Evolutionary conservation across 2,113 vertebrate genomes (phyloP).

Genomic region (Pedionomus torquatus): DNA sequence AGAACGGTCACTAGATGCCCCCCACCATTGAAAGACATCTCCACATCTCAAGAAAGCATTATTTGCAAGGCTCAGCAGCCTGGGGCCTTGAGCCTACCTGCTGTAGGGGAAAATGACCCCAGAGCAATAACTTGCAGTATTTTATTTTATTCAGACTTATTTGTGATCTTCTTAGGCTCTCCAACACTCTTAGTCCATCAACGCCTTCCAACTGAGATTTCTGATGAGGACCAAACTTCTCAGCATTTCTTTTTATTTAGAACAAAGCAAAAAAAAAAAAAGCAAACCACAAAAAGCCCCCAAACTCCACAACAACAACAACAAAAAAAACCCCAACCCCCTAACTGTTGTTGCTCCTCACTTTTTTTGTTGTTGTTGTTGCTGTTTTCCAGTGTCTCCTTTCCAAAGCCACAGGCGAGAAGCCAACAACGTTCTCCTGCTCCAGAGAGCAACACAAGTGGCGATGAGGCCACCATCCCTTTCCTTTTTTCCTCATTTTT

Average conservation of each 20-base stretch:
- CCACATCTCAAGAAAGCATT: not conserved
- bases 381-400: not conserved
- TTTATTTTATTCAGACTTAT: not conserved
- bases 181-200: not conserved
- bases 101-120: not conserved
- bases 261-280: not conserved
- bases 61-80: too few species aligned
- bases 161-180: not conserved
- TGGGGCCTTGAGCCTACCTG: not conserved
- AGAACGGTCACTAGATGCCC: accelerated
- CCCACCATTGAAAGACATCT: too few species aligned
- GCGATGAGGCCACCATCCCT: not conserved
- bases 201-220: not conserved
- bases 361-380: not conserved
- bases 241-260: not conserved
- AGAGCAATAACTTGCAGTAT: not conserved
- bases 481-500: not conserved
- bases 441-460: not conserved
- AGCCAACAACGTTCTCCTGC: not conserved
- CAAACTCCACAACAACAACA: too few species aligned
- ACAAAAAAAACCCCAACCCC: too few species aligned
- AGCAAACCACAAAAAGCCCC: not conserved
- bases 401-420: not conserved
- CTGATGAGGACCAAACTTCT: not conserved
- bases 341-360: not conserved